These are phyloP conservation scores for Emberiza fucata DNA, from an alignment of 2,113 vertebrate genomes.

Conservation along the genomic window DNA sequence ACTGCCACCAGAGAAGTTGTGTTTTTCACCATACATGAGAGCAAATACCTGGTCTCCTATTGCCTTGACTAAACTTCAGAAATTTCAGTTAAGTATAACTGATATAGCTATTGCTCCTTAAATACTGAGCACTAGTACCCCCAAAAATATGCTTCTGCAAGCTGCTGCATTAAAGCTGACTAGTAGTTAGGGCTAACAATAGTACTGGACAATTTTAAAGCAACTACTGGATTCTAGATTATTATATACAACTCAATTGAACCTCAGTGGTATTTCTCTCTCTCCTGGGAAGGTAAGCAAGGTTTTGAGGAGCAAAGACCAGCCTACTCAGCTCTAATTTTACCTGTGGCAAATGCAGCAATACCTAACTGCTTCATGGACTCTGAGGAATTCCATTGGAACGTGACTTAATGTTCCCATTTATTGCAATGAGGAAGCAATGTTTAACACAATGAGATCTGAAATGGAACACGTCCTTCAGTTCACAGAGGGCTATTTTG, in stretches of 20 bases:
- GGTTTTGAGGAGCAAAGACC: background rate
- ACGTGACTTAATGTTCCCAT: constrained; percentile 7
- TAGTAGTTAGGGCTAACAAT: background rate
- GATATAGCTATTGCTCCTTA: background rate
- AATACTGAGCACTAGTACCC: background rate
- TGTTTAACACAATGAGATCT: background rate
- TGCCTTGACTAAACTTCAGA: background rate
- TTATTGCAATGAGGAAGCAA: constrained; percentile 19
- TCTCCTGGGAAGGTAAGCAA: background rate
- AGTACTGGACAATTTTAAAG: background rate
- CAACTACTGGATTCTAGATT: background rate
- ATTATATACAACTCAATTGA: background rate
- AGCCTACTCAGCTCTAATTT: background rate
- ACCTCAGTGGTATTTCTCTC: background rate
- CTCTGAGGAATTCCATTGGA: constrained; percentile 2
- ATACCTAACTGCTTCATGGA: background rate
- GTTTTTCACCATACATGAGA: background rate
- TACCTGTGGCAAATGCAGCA: background rate
- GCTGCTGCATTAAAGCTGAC: background rate
- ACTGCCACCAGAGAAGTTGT: background rate
- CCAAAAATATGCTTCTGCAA: background rate
- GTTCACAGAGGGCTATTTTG: background rate
- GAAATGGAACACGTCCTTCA: background rate
- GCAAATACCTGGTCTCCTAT: background rate
- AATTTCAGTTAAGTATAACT: background rate